Evolutionary conservation across 2,113 vertebrate genomes (phyloP), one percentile per base, ranked within the genome.

Genomic region (Myrmecobius fasciatus): DNA sequence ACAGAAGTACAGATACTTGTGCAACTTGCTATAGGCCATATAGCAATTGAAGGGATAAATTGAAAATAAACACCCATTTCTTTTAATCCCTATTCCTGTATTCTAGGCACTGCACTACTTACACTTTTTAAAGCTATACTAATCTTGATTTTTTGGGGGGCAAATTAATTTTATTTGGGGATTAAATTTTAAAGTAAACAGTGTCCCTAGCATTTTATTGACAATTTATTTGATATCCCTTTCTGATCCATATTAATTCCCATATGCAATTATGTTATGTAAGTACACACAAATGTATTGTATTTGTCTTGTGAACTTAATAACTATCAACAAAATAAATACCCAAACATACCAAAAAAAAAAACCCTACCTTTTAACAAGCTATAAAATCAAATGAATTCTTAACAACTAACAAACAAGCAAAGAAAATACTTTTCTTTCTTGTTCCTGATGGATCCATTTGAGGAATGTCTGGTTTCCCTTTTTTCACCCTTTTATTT

Each of bases 41-140:
- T 7, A 75, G 93, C 93, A 96, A 96, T 92, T 94, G 54, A 52
- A 28, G 89, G 53, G 89, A 56, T 0, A 2, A 56, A 60, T 43
- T 11, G 89, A 95, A 94, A 67, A 49, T 2, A 8, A 88, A 53
- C 89, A 83, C 31, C 20, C 54, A 24, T 31, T 83, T 22, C 93
- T 97, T 97, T 92, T 75, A 95, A 53, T 89, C 26, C 96, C 91
- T 25, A 6, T 48, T 93, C 90, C 91, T 28, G 26, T 88, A 83
- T 75, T 90, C 56, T 26, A 43, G 75, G 75, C 91, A 92, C 56
- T 89, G 93, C 89, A 88, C 25, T 53, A 91, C 91, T 95, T 60
- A 60, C 47, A 93, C 90, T 96, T 93, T 91, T 51, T 36, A 53
- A 53, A 94, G 89, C 43, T 56, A 26, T 31, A 3, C 54, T 46